phyloP scores from a whole-genome alignment of 1,140 invertebrate genomes.

The Drosophila lacteicornis region DNA sequence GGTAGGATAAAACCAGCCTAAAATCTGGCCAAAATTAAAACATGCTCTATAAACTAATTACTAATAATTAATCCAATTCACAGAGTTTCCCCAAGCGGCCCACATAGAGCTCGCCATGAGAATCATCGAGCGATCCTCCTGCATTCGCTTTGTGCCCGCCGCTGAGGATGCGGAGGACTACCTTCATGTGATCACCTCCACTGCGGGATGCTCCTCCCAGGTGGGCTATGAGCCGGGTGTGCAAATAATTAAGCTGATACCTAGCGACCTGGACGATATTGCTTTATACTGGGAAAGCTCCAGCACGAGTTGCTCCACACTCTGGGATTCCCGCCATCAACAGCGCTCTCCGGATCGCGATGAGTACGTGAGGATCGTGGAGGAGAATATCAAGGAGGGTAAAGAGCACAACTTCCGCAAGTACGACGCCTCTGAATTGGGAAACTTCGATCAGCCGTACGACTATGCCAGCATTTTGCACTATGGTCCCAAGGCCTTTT shows the following conservation, averaged over 20 bases:
- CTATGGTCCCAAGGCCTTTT: constrained; percentile 89
- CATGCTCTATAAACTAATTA: constrained; percentile 29
- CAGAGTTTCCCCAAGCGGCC: constrained; percentile 87
- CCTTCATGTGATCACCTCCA: no score
- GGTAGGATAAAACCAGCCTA: constrained; percentile 35
- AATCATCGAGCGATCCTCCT: no score
- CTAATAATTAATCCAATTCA: constrained; percentile 77
- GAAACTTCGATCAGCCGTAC: constrained; percentile 86
- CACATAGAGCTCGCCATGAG: no score
- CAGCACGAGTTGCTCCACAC: no score
- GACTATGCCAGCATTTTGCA: constrained; percentile 90
- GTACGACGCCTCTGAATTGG: constrained; percentile 76
- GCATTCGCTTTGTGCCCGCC: no score
- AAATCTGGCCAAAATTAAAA: constrained; percentile 82
- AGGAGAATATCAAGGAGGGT: constrained; percentile 88
- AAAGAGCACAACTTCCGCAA: constrained; percentile 87
- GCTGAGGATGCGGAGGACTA: no score
- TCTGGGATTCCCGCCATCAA: constrained; percentile 89
- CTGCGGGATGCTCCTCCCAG: no score
- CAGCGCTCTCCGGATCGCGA: constrained; percentile 90
- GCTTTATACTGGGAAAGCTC: no score
- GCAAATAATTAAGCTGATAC: no score
- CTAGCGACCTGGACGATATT: no score
- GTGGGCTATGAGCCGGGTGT: no score
- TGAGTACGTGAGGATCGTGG: constrained; percentile 88